phyloP scores from a whole-genome alignment of 2,113 vertebrate species.

The Noctilio leporinus region DNA sequence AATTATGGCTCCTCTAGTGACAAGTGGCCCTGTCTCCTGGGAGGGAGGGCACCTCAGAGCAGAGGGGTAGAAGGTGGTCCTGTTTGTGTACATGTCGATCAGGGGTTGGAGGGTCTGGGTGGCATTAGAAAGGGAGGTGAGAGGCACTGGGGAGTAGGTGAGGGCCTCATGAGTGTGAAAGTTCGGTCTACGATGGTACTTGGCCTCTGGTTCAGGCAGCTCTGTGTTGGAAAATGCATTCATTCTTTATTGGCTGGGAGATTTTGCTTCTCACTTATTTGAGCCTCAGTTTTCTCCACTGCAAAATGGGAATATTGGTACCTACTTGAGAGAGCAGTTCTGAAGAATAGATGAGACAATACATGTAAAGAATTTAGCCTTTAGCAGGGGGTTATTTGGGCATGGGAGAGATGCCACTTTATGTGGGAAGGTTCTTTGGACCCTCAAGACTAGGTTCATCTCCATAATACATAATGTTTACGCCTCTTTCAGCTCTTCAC shows the following conservation, averaged over 20 bases:
- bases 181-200: not conserved
- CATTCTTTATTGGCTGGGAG: not conserved
- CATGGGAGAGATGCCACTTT: not conserved
- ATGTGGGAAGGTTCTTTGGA: not conserved
- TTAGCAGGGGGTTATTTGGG: not conserved
- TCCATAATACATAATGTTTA: not conserved
- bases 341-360: not conserved
- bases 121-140: not conserved
- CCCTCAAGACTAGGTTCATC: not conserved
- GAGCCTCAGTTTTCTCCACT: not conserved
- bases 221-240: not conserved
- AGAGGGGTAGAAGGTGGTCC: not conserved
- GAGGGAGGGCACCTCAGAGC: not conserved
- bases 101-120: not conserved
- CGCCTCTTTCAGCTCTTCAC: not conserved
- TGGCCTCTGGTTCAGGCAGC: not conserved
- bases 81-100: fast-evolving
- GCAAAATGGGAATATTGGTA: not conserved
- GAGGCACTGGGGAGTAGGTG: not conserved
- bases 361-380: not conserved
- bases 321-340: not conserved
- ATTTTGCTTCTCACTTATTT: not conserved
- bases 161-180: not conserved
- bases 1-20: slow-evolving; percentile 52
- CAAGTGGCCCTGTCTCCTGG: slow-evolving; percentile 40